Evolutionary conservation across 2,797 vertebrate genomes (phyloP).

Genomic region (Liparis tanakae): DNA sequence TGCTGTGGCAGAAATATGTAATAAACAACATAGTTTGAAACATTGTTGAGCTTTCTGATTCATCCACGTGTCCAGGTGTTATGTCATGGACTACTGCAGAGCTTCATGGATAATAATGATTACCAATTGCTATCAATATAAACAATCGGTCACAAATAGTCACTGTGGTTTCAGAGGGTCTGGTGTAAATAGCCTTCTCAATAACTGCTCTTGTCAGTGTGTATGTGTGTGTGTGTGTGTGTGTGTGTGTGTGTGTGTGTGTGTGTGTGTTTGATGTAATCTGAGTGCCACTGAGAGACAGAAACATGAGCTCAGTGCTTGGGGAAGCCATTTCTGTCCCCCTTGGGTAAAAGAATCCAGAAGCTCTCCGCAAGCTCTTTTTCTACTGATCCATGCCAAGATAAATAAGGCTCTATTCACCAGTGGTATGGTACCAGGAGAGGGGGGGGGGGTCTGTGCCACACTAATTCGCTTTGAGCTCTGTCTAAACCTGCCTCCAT

Average conservation of each 20-base stretch:
- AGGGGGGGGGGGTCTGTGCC: constrained; percentile 58
- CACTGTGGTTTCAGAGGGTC: constrained; percentile 1
- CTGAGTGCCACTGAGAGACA: constrained; percentile 48
- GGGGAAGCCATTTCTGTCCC: constrained; percentile 56
- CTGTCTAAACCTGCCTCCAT: constrained; percentile 59
- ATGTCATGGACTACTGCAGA: neutral
- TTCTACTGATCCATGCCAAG: constrained; percentile 52
- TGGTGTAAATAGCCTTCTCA: constrained; percentile 2
- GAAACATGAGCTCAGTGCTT: constrained; percentile 65
- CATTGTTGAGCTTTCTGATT: constrained; percentile 5
- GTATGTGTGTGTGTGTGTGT: constrained; percentile 39
- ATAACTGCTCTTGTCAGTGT: constrained; percentile 14
- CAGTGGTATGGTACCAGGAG: constrained; percentile 33
- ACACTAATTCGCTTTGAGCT: constrained; percentile 58
- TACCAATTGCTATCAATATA: neutral
- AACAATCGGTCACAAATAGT: neutral
- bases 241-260: constrained; percentile 35
- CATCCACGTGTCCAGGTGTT: neutral
- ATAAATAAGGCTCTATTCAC: constrained; percentile 69
- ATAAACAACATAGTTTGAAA: constrained; percentile 82
- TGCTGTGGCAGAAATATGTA: constrained; percentile 78
- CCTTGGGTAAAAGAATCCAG: constrained; percentile 58
- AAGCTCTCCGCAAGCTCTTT: constrained; percentile 36
- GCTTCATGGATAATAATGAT: neutral
- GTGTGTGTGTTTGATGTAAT: constrained; percentile 52